Percentiles rank a stretch among this genome's conserved stretches.
Conservation (phyloP, 2,888 invertebrate species). For the Pseudolycoriella hygida region DNA sequence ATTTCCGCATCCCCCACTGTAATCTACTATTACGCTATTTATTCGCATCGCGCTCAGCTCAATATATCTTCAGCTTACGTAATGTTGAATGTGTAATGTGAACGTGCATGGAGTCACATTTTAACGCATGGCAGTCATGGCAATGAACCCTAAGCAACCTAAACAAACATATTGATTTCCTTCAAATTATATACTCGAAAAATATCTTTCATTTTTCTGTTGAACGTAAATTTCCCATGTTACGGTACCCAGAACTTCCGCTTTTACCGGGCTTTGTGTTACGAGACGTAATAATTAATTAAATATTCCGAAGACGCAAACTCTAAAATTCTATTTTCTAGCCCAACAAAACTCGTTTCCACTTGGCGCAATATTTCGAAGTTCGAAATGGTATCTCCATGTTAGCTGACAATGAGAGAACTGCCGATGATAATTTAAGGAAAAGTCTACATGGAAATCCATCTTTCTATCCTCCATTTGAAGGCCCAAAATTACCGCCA, state of each 20-base stretch:
- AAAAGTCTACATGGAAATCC: slow-evolving; percentile 19
- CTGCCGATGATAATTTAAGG: slow-evolving; percentile 39
- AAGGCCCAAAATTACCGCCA: slow-evolving; percentile 55
- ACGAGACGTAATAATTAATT: slow-evolving; percentile 38
- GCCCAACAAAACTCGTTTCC: slow-evolving; percentile 45
- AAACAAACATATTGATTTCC: too few relatives aligned
- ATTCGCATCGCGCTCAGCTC: too few relatives aligned
- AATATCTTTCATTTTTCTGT: too few relatives aligned
- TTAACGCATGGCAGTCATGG: too few relatives aligned
- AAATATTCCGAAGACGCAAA: slow-evolving; percentile 3
- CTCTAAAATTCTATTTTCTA: slow-evolving; percentile 6
- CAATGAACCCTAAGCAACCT: too few relatives aligned
- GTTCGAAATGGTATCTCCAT: slow-evolving; percentile 39
- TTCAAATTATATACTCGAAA: too few relatives aligned
- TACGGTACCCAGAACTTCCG: slow-evolving; percentile 48
- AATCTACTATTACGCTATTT: too few relatives aligned
- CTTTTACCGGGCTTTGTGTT: slow-evolving; percentile 55
- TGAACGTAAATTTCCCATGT: too few relatives aligned
- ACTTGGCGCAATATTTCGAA: slow-evolving; percentile 42
- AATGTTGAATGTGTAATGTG: too few relatives aligned
- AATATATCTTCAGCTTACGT: too few relatives aligned
- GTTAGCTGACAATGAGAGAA: slow-evolving; percentile 40
- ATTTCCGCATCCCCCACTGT: too few relatives aligned
- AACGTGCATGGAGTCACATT: too few relatives aligned
- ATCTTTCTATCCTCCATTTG: slow-evolving; percentile 56